These are phyloP conservation scores for Glomeris maerens DNA, from an alignment of 1,140 invertebrate genomes.

Conservation along the genomic window DNA sequence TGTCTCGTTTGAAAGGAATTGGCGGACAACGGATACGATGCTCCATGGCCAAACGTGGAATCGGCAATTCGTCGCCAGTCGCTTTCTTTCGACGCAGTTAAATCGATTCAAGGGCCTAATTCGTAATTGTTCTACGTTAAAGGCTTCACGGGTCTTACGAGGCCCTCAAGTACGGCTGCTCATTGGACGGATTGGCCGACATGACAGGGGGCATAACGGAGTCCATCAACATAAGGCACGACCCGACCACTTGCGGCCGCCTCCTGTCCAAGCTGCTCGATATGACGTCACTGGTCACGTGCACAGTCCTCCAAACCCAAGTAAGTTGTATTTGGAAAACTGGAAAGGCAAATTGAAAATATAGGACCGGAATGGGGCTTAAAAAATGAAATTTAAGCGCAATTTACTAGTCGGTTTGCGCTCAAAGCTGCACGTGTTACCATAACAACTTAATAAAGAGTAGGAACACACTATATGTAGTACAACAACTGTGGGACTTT, in stretches of 20 bases:
- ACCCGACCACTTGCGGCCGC: slow-evolving; percentile 46
- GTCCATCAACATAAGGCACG: slow-evolving; percentile 46
- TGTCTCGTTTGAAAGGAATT: background rate
- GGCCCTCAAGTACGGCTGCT: slow-evolving; percentile 79
- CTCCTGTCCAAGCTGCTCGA: slow-evolving; percentile 56
- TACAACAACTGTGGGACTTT: too few species aligned
- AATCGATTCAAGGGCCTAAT: background rate
- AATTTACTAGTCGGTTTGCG: too few species aligned
- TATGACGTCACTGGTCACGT: slow-evolving; percentile 73
- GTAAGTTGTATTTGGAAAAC: slow-evolving; percentile 17
- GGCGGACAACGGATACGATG: background rate
- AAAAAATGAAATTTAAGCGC: too few species aligned
- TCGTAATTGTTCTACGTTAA: slow-evolving; percentile 18
- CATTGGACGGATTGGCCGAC: slow-evolving; percentile 72
- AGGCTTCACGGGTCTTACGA: slow-evolving; percentile 95
- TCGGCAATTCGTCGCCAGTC: background rate
- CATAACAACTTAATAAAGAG: too few species aligned
- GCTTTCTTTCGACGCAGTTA: background rate
- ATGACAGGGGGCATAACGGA: slow-evolving; percentile 79
- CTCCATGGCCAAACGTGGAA: background rate
- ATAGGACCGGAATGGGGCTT: too few species aligned
- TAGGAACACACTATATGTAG: too few species aligned
- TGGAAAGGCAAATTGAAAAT: too few species aligned
- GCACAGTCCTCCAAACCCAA: slow-evolving; percentile 42
- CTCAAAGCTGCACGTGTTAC: too few species aligned